Base-by-base conservation (phyloP, 53 echinoderm and acorn worm species). In the Paracentrotus lividus region DNA sequence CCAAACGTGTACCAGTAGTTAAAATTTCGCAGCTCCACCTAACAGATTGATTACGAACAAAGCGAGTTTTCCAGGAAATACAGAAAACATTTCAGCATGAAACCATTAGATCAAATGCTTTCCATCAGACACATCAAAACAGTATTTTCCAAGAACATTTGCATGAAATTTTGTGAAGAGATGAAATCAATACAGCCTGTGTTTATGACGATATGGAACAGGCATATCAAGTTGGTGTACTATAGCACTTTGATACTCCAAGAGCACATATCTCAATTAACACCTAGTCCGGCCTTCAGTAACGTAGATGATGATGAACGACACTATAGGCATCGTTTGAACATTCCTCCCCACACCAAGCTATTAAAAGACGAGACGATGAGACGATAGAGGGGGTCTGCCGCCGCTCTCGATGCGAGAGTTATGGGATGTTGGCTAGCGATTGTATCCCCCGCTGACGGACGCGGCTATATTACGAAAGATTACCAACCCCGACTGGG, bases 391-490 rank as follows among this genome's bases (percentile, higher is more conserved):
- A 26, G 24, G 47, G n/a, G 34, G 44, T n/a, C 44, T 81, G 47
- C 81, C 47, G 9, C 4, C 47, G 45, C 47, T 47, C n/a, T 45
- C 47, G 43, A 77, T 43, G 47, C 10, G 26, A 81, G 47, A 81
- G 81, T 81, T 45, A 76, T 76, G 42, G 10, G 81, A 45, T 81
- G 81, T 26, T 3, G 32, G 47, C 26, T 8, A 14, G 27, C 2
- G 81, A 81, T 81, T 45, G 81, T 47, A 47, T 81, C 81, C 45
- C 81, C 81, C 26, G 81, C 47, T 81, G 81, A 81, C 47, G 44
- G 81, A 81, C 24, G 47, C 47, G 26, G 49, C 81, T 81, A 44
- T 81, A 81, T 81, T 81, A 81, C 81, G 26, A 44, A 10, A 47
- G 81, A 81, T 81, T 81, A 45, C 45, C 23, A 47, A 7, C 26